Evolutionary conservation across 1,140 invertebrate genomes (phyloP), one percentile per base, ranked within the genome.

Genomic region (Drosophila lini): DNA sequence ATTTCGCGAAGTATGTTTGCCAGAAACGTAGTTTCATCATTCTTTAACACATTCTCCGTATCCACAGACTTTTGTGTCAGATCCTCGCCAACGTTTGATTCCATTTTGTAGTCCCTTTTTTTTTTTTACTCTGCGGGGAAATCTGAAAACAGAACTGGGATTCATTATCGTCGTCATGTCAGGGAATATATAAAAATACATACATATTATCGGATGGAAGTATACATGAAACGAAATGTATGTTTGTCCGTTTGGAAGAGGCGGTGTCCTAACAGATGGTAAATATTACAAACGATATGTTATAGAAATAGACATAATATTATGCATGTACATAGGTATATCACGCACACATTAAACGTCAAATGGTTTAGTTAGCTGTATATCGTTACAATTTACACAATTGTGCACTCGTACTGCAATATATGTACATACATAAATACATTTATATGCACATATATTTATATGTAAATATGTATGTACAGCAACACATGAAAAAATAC

Each of bases 1-100:
- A 97, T 95, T 93, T 97, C 96, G 47, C 92, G 89, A 25, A 96
- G 74, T 78, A 96, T 93, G 90, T 90, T 93, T 22, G 92, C 85
- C 42, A 94, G 73, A 58, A 94, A 92, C 40, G 82, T 42, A 3
- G 73, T 5, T 5, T 40, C 47, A 45, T 69, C 47, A 4, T 38
- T 69, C 22, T 11, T 44, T 7, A 61, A n/a, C 15, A 60, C 13
- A 42, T 42, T 42, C 16, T 41, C 61, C 13, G 57, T 6, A 7
- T 63, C 60, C 53, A 64, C 31, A 3, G 60, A 36, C 15, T 44
- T 60, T 25, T 38, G 50, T 41, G 50, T 3, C 6, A 44, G 9
- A 45, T 68, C 65, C n/a, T 38, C 64, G n/a, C 45, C 45, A 15
- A 34, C 22, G 28, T 69, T 67, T 0, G 65, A 44, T 10, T 55